A percentile compares a stretch with the other conserved stretches of the same genome.
Conservation (phyloP, 2,888 invertebrate species). For the Seira ritae region DNA sequence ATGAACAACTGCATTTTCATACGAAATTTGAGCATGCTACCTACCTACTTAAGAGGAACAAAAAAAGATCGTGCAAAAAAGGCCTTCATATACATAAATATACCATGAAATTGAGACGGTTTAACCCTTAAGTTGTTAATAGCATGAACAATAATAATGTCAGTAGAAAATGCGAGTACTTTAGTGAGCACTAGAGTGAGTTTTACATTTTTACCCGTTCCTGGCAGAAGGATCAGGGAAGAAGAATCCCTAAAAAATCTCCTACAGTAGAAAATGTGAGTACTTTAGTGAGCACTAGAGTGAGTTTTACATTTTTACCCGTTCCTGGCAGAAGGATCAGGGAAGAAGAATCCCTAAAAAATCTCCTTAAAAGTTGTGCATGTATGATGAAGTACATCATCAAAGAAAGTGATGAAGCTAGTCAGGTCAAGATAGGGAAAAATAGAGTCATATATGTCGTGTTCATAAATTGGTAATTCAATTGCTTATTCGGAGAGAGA, state of each 20-base stretch:
- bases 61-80: too few relatives aligned
- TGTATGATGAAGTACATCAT: conserved; percentile 12
- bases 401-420: conserved; percentile 3
- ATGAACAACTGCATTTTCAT: background rate
- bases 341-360: conserved; percentile 9
- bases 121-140: background rate
- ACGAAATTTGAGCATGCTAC: too few relatives aligned
- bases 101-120: background rate
- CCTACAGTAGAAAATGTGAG: background rate
- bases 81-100: background rate
- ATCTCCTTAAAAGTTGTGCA: conserved; percentile 11
- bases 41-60: too few relatives aligned
- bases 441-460: conserved; percentile 13
- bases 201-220: background rate
- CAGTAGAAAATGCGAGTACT: background rate
- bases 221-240: background rate
- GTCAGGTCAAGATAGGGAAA: background rate
- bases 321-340: background rate
- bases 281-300: background rate
- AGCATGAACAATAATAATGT: conserved; percentile 14
- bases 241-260: conserved; percentile 15
- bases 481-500: background rate
- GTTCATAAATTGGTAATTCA: conserved; percentile 17
- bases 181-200: background rate
- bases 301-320: background rate